A percentile compares a stretch with the other conserved stretches of the same genome.
These are phyloP conservation scores for Eudyptes chrysolophus DNA, from an alignment of 2,113 vertebrate genomes.

Conservation along the genomic window DNA sequence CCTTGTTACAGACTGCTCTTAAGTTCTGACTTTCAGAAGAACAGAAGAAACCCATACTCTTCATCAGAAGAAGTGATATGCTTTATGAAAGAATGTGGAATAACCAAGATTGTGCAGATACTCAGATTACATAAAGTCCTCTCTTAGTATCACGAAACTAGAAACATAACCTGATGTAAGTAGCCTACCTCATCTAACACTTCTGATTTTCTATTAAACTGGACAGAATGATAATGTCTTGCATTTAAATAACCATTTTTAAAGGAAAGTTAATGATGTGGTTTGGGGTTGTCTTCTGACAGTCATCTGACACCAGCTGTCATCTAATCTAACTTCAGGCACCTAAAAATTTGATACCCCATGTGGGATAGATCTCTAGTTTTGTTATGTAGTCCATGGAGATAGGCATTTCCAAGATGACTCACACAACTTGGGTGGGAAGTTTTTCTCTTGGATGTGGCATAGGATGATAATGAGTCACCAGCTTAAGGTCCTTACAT, in stretches of 20 bases:
- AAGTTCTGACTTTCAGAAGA: neutral
- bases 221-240: neutral
- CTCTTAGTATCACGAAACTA: neutral
- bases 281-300: neutral
- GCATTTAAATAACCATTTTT: neutral
- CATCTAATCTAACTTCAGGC: neutral
- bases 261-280: neutral
- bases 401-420: neutral
- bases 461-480: neutral
- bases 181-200: neutral
- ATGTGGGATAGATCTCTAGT: neutral
- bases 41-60: neutral
- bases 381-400: neutral
- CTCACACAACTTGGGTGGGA: neutral
- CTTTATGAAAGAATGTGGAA: neutral
- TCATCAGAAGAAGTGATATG: neutral
- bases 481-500: neutral
- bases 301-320: neutral
- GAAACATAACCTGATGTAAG: neutral
- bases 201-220: neutral
- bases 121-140: neutral
- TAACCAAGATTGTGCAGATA: neutral
- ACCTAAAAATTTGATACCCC: neutral
- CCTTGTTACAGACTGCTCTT: neutral
- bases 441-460: neutral